Evolutionary conservation across 1,140 invertebrate genomes (phyloP).

Genomic region (Lithobius niger): DNA sequence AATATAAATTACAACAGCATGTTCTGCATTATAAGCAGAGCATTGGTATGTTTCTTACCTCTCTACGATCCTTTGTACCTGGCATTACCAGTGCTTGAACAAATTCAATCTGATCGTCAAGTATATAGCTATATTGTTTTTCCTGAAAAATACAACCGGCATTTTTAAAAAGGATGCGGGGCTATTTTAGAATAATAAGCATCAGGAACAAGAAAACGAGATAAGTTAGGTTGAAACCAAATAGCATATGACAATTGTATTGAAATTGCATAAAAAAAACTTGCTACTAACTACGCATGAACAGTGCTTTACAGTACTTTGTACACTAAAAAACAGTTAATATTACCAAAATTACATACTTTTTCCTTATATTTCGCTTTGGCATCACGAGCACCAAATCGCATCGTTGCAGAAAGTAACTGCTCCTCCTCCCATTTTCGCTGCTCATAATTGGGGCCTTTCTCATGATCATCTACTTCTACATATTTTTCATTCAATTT

Average conservation of each 20-base stretch:
- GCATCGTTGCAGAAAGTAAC: slow-evolving; percentile 78
- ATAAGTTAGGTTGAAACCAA: too few relatives aligned
- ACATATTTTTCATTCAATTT: slow-evolving; percentile 52
- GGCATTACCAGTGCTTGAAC: slow-evolving; percentile 83
- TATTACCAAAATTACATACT: slow-evolving; percentile 13
- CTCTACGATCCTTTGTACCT: slow-evolving; percentile 40
- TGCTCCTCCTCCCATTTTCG: slow-evolving; percentile 97
- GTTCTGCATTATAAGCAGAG: background rate
- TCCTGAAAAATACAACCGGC: slow-evolving; percentile 32
- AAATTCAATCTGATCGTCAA: slow-evolving; percentile 97
- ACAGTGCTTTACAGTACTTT: too few relatives aligned
- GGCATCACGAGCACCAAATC: slow-evolving; percentile 85
- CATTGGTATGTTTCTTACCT: slow-evolving; percentile 10
- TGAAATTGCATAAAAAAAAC: too few relatives aligned
- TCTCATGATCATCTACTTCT: slow-evolving; percentile 77
- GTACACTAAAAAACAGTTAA: too few relatives aligned
- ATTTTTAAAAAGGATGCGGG: too few relatives aligned
- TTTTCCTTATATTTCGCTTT: slow-evolving; percentile 34
- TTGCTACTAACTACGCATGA: too few relatives aligned
- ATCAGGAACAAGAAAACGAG: too few relatives aligned
- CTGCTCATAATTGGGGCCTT: slow-evolving; percentile 81
- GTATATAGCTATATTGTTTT: slow-evolving; percentile 81
- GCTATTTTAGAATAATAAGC: too few relatives aligned
- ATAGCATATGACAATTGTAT: too few relatives aligned
- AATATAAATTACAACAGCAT: background rate